These are phyloP conservation scores for Epizoanthus stellaris DNA, from an alignment of 92 coral and sea anemone species.

Conservation along the genomic window DNA sequence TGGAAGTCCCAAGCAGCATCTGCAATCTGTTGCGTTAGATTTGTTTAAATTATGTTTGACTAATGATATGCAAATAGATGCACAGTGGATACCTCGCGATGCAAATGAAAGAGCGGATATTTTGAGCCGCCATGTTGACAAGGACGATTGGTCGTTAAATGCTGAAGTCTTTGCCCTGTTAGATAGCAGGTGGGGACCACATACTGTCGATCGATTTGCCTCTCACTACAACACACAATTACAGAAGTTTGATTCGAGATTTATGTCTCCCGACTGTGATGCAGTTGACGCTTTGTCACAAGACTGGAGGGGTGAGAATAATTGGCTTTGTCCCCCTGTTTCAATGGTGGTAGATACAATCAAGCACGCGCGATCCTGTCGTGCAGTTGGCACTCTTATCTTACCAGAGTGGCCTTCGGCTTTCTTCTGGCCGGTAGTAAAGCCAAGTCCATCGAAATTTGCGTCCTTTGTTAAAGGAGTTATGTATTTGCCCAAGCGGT, in stretches of 20 bases:
- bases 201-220: constrained; percentile 53
- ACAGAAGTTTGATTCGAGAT: constrained; percentile 49
- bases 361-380: constrained; percentile 48
- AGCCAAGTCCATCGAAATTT: constrained; percentile 15
- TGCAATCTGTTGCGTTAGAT: constrained; percentile 25
- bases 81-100: constrained; percentile 45
- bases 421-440: constrained; percentile 38
- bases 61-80: constrained; percentile 33
- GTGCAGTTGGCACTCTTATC: constrained; percentile 38
- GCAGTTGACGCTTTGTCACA: constrained; percentile 60
- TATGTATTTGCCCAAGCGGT: constrained; percentile 11
- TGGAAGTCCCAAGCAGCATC: constrained; percentile 48
- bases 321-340: constrained; percentile 61
- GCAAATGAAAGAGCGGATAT: constrained; percentile 39
- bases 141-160: constrained; percentile 61
- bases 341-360: constrained; percentile 44
- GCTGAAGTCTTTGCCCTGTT: constrained; percentile 39
- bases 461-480: constrained; percentile 17
- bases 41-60: constrained; percentile 42
- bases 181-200: constrained; percentile 49
- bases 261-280: constrained; percentile 55
- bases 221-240: constrained; percentile 56
- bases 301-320: constrained; percentile 48
- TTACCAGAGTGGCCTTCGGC: constrained; percentile 52
- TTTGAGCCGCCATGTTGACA: constrained; percentile 48